Percentiles rank a stretch among this genome's conserved stretches.
phyloP scores from a whole-genome alignment of 2,797 vertebrate species.

The Esox masquinongy region DNA sequence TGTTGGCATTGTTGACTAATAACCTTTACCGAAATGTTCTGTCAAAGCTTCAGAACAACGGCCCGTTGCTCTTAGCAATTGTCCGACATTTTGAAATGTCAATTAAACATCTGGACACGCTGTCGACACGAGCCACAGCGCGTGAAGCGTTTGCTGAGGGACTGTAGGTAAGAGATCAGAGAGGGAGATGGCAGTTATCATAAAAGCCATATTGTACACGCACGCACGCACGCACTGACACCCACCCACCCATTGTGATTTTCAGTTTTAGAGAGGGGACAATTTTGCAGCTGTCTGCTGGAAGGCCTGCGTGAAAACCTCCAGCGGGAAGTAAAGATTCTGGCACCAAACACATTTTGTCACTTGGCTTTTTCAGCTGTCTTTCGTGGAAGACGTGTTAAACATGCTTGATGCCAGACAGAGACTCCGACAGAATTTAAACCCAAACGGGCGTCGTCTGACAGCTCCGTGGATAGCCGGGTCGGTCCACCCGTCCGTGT shows the following conservation, averaged over 20 bases:
- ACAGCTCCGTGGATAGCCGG: background rate
- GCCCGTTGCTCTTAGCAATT: constrained; percentile 26
- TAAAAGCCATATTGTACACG: constrained; percentile 18
- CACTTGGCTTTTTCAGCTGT: background rate
- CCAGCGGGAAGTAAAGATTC: background rate
- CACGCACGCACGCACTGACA: background rate
- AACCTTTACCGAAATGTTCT: constrained; percentile 34
- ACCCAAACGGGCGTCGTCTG: background rate
- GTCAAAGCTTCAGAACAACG: constrained; percentile 32
- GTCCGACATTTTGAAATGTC: constrained; percentile 45
- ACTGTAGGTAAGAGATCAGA: background rate
- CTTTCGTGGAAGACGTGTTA: background rate
- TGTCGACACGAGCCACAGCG: constrained; percentile 24
- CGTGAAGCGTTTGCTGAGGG: background rate
- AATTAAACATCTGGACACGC: constrained; percentile 46
- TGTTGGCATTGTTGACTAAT: constrained; percentile 39
- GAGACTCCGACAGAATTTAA: background rate
- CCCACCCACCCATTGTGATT: background rate
- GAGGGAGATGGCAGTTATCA: constrained; percentile 2
- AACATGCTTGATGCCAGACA: background rate
- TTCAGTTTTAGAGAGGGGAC: background rate
- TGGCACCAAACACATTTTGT: background rate
- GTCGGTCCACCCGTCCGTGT: too few relatives aligned
- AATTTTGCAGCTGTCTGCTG: background rate
- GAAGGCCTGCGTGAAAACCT: background rate